Conservation (phyloP, 2,888 invertebrate genomes). For the Ennomos fuscantarius region DNA sequence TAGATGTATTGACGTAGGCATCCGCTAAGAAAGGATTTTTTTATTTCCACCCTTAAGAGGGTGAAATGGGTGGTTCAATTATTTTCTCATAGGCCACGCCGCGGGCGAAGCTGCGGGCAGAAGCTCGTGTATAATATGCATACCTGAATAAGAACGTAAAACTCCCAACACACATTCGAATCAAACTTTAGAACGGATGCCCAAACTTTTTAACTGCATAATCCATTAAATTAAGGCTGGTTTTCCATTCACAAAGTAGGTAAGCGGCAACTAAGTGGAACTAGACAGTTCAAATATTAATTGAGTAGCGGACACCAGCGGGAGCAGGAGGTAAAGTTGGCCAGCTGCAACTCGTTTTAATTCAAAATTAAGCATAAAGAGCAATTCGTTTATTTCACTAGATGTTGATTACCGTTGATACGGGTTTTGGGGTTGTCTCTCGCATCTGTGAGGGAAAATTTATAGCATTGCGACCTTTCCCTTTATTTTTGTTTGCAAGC, state of each 20-base stretch:
- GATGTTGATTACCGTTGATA: constrained; percentile 2
- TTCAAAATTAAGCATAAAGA: constrained; percentile 7
- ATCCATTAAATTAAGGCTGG: neutral
- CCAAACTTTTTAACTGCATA: constrained; percentile 4
- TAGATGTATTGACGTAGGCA: too few relatives aligned
- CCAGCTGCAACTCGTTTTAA: constrained; percentile 8
- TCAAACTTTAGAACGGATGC: neutral
- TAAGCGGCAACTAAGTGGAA: constrained; percentile 12
- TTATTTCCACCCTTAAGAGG: too few relatives aligned
- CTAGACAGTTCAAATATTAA: constrained; percentile 18
- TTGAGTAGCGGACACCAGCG: neutral
- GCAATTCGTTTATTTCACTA: constrained; percentile 6
- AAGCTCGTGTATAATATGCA: too few relatives aligned
- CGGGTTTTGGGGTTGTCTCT: neutral
- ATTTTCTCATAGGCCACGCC: too few relatives aligned
- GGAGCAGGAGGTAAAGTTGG: constrained; percentile 4
- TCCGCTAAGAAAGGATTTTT: too few relatives aligned
- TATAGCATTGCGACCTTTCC: too few relatives aligned
- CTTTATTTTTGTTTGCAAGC: too few relatives aligned
- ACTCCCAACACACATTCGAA: neutral
- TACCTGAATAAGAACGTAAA: neutral
- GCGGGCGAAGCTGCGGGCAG: too few relatives aligned
- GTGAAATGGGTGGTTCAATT: too few relatives aligned
- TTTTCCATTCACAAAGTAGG: constrained; percentile 10
- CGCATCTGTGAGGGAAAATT: too few relatives aligned